Conservation (phyloP, 2,888 invertebrate genomes). For the Drosophila bunnanda region DNA sequence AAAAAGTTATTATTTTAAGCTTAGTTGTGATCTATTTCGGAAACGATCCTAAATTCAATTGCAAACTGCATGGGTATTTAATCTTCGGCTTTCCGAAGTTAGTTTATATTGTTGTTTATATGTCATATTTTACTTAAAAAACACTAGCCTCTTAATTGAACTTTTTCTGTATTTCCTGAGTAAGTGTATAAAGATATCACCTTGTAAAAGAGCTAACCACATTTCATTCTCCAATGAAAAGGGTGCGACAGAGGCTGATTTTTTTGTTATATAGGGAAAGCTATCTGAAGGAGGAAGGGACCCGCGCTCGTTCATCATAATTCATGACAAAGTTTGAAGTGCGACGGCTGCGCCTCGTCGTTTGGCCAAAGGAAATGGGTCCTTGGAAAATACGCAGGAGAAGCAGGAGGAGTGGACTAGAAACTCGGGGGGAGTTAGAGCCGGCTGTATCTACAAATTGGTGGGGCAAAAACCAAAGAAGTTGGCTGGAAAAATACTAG, state of each 20-base stretch:
- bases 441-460: constrained; percentile 74
- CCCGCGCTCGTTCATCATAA: constrained; percentile 75
- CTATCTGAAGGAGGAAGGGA: constrained; percentile 4
- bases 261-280: constrained; percentile 24
- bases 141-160: background rate
- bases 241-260: constrained; percentile 64
- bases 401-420: background rate
- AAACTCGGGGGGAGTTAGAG: background rate
- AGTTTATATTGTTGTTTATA: too few relatives aligned
- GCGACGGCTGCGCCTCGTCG: constrained; percentile 65
- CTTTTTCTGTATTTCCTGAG: accelerated
- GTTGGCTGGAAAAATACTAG: constrained; percentile 17
- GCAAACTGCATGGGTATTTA: too few relatives aligned
- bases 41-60: too few relatives aligned
- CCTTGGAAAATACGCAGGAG: background rate
- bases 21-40: too few relatives aligned
- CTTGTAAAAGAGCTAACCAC: constrained; percentile 17
- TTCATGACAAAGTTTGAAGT: constrained; percentile 80
- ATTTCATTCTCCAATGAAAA: constrained; percentile 63
- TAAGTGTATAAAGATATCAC: constrained; percentile 13
- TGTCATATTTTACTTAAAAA: too few relatives aligned
- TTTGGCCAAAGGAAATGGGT: constrained; percentile 34
- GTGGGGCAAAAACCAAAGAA: constrained; percentile 42
- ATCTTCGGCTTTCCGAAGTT: too few relatives aligned
- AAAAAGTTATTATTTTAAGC: too few relatives aligned